A percentile compares a stretch with the other conserved stretches of the same genome.
Evolutionary conservation across 2,113 vertebrate species (phyloP).

Genomic region (Cricetomys ansorgei): DNA sequence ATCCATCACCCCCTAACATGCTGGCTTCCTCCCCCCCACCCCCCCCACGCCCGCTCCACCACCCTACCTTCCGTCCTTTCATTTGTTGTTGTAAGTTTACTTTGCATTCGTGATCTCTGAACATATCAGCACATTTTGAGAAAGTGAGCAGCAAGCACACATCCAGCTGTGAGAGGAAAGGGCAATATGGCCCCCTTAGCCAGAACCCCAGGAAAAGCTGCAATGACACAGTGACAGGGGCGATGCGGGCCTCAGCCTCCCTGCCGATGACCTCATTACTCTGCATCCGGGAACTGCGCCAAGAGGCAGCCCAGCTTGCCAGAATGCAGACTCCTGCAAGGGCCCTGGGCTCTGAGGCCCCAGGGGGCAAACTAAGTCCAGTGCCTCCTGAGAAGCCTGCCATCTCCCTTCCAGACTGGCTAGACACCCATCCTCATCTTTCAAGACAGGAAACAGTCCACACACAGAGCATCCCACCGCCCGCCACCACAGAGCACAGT

Average conservation of each 20-base stretch:
- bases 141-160: not conserved
- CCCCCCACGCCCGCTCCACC: rapidly evolving
- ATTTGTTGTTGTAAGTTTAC: not conserved
- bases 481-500: not conserved
- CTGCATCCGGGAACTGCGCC: not conserved
- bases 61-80: no score
- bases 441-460: not conserved
- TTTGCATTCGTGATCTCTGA: not conserved
- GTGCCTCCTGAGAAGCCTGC: not conserved
- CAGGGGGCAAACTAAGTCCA: not conserved
- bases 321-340: not conserved
- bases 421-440: not conserved
- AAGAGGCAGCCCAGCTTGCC: not conserved
- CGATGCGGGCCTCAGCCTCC: not conserved
- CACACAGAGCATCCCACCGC: not conserved
- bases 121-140: not conserved
- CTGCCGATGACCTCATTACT: not conserved
- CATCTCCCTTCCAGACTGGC: not conserved
- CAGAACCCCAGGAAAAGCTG: not conserved
- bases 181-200: not conserved
- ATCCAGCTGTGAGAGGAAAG: not conserved
- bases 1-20: not conserved
- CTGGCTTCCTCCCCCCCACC: not conserved
- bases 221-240: not conserved
- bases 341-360: rapidly evolving